Conservation (phyloP, 2,888 invertebrate genomes). For the Ceraclea dissimilis region DNA sequence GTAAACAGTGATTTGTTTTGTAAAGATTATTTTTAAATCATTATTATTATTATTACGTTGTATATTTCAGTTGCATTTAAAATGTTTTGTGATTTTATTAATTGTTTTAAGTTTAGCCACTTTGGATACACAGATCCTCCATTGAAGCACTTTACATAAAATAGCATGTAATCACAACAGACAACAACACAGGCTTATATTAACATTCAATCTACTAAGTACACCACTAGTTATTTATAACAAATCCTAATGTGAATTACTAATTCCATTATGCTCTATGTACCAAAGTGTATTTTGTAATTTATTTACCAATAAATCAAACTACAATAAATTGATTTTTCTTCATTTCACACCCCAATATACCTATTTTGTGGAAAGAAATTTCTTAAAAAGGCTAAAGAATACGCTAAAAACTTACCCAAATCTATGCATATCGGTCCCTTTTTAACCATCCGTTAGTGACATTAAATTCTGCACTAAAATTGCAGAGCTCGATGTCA, state of each 20-base stretch:
- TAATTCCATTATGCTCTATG: slow-evolving; percentile 31
- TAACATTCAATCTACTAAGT: not conserved
- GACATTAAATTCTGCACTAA: too few species aligned
- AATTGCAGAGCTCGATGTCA: too few species aligned
- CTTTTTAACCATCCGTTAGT: too few species aligned
- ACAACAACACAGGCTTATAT: not conserved
- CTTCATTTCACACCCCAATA: slow-evolving; percentile 29
- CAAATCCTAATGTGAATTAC: slow-evolving; percentile 10
- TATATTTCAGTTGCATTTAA: slow-evolving; percentile 7
- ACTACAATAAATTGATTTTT: slow-evolving; percentile 37
- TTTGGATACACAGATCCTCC: slow-evolving; percentile 10
- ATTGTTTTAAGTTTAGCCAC: slow-evolving; percentile 4
- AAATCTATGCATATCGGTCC: too few species aligned
- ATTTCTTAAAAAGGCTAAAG: too few species aligned
- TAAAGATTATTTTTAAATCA: slow-evolving; percentile 1
- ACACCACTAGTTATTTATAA: slow-evolving; percentile 1
- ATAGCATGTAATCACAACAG: not conserved
- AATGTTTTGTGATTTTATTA: slow-evolving; percentile 4
- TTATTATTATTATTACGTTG: slow-evolving; percentile 2
- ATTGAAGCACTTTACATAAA: not conserved
- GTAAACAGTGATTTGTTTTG: not conserved
- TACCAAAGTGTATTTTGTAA: slow-evolving; percentile 46
- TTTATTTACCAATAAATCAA: slow-evolving; percentile 49
- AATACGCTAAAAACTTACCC: too few species aligned
- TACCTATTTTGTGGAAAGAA: too few species aligned